phyloP scores from a whole-genome alignment of 2,797 vertebrate genomes.

The Adelosebastes latens region DNA sequence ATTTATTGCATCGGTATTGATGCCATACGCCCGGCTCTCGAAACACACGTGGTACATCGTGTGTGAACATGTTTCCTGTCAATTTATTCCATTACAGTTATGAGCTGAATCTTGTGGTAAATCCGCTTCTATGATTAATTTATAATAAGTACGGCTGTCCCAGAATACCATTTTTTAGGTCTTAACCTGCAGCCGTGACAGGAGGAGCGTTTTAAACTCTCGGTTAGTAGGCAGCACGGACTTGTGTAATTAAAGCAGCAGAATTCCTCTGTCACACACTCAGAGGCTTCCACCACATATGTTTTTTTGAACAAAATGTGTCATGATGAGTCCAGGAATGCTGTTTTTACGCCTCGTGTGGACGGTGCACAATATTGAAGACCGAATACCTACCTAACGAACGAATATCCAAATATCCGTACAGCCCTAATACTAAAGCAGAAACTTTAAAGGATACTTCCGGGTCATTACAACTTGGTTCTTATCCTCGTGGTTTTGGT shows the following conservation, averaged over 20 bases:
- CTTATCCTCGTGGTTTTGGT: not conserved
- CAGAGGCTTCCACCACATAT: too few species aligned
- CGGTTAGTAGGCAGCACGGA: too few species aligned
- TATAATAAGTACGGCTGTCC: constrained; percentile 7
- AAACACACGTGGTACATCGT: constrained; percentile 10
- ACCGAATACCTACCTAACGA: fast-evolving
- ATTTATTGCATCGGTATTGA: constrained; percentile 23
- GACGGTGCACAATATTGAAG: too few species aligned
- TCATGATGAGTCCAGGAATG: too few species aligned
- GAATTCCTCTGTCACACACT: too few species aligned
- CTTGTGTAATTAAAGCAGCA: too few species aligned
- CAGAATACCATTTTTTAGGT: not conserved
- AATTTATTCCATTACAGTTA: constrained; percentile 19
- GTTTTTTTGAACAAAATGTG: too few species aligned
- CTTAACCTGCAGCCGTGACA: too few species aligned
- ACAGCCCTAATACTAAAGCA: not conserved
- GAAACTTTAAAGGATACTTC: constrained; percentile 24
- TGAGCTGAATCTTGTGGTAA: constrained; percentile 16
- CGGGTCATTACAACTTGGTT: not conserved
- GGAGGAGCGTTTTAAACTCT: too few species aligned
- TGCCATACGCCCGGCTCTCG: not conserved
- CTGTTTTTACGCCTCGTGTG: too few species aligned
- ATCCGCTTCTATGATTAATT: constrained; percentile 31
- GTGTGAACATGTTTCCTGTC: constrained; percentile 13
- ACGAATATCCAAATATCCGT: too few species aligned